Percentiles rank a stretch among this genome's conserved stretches.
phyloP scores from a whole-genome alignment of 2,888 invertebrate genomes.

The Eucera pruinosa region DNA sequence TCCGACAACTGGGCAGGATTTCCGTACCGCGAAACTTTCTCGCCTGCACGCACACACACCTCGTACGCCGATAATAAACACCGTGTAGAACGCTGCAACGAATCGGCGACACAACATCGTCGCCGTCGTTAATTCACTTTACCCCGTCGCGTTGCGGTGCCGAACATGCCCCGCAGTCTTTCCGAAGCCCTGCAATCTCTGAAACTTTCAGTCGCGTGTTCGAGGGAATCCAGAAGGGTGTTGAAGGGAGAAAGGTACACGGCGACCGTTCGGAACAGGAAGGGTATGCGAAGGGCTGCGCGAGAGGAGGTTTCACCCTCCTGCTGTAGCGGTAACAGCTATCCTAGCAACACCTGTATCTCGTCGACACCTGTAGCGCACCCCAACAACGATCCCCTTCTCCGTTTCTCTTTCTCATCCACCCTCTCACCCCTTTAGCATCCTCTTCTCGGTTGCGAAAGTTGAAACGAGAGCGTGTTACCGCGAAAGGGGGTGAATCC shows the following conservation, averaged over 20 bases:
- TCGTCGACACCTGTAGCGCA: slow-evolving; percentile 83
- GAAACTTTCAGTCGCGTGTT: slow-evolving; percentile 58
- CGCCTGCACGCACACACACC: not conserved
- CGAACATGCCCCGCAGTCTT: slow-evolving; percentile 48
- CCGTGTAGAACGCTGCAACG: slow-evolving; percentile 22
- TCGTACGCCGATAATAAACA: slow-evolving; percentile 12
- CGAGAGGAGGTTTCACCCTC: slow-evolving; percentile 49
- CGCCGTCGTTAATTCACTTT: slow-evolving; percentile 62
- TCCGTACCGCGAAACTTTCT: slow-evolving; percentile 23
- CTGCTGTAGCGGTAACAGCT: slow-evolving; percentile 57
- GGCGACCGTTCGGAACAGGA: slow-evolving; percentile 4
- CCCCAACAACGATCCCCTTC: slow-evolving; percentile 49
- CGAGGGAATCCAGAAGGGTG: slow-evolving; percentile 2
- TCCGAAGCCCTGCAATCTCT: slow-evolving; percentile 60
- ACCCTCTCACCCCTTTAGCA: slow-evolving; percentile 25
- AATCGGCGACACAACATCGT: slow-evolving; percentile 30
- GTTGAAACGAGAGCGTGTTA: slow-evolving; percentile 24
- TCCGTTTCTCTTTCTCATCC: not conserved
- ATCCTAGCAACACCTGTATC: slow-evolving; percentile 79
- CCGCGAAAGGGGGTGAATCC: slow-evolving; percentile 24
- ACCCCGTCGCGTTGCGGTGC: slow-evolving; percentile 16
- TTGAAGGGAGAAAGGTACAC: not conserved
- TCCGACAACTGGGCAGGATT: not conserved
- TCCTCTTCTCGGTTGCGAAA: slow-evolving; percentile 39
- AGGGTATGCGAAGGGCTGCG: slow-evolving; percentile 20